These are phyloP conservation scores for Bellardia pandia DNA, from an alignment of 2,888 invertebrate genomes.

Conservation along the genomic window DNA sequence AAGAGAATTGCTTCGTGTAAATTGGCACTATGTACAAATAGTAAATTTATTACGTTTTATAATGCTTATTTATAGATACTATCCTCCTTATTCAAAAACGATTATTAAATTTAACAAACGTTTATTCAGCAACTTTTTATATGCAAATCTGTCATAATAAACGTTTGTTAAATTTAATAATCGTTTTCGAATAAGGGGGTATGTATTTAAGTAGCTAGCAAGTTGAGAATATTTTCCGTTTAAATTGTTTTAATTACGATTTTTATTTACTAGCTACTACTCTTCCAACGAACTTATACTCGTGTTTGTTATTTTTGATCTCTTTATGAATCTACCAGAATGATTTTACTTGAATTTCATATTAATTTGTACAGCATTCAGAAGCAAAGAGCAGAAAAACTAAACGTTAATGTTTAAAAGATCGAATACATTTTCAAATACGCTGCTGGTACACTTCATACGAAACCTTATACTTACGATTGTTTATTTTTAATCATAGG, in stretches of 20 bases:
- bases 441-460: neutral
- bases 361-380: slow-evolving; percentile 24
- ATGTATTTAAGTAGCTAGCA: neutral
- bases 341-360: slow-evolving; percentile 42
- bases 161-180: too few relatives aligned
- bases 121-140: too few relatives aligned
- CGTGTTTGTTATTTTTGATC: neutral
- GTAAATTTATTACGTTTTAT: neutral
- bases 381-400: neutral
- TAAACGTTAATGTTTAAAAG: slow-evolving; percentile 4
- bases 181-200: too few relatives aligned
- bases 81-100: too few relatives aligned
- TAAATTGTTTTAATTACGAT: slow-evolving; percentile 42
- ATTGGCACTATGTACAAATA: neutral
- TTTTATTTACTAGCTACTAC: neutral
- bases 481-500: neutral
- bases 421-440: neutral
- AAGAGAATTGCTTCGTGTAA: too few relatives aligned
- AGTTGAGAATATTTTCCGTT: slow-evolving; percentile 5
- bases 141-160: too few relatives aligned
- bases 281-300: slow-evolving; percentile 1
- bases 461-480: slow-evolving; percentile 37
- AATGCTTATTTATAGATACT: neutral
- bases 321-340: slow-evolving; percentile 29
- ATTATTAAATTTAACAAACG: too few relatives aligned